These are phyloP conservation scores for Troglohyphantes excavatus DNA, from an alignment of 2,888 invertebrate species.

Conservation along the genomic window DNA sequence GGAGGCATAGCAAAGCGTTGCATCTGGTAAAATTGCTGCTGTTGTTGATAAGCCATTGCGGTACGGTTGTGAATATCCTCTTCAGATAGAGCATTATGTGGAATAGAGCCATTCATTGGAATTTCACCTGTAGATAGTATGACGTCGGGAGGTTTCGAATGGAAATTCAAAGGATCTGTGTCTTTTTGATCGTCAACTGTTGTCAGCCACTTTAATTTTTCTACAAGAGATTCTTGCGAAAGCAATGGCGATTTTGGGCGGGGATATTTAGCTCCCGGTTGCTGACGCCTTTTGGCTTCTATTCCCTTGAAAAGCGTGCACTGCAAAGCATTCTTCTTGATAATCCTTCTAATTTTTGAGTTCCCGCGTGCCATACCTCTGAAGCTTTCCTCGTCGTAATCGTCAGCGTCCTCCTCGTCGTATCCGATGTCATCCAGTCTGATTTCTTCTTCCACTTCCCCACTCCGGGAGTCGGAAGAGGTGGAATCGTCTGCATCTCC, in stretches of 20 bases:
- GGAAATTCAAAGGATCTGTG: constrained; percentile 37
- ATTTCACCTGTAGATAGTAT: constrained; percentile 72
- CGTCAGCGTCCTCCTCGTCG: constrained; percentile 75
- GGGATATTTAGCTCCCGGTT: constrained; percentile 62
- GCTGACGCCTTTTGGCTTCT: constrained; percentile 84
- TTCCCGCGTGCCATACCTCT: constrained; percentile 80
- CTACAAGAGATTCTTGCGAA: constrained; percentile 88
- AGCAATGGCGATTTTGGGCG: constrained; percentile 74
- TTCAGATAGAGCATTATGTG: constrained; percentile 61
- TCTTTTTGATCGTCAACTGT: constrained; percentile 74
- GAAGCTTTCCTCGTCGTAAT: constrained; percentile 73
- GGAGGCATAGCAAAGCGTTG: constrained; percentile 46
- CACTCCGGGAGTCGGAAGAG: constrained; percentile 71
- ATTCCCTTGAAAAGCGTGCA: constrained; percentile 88
- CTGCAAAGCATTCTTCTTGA: constrained; percentile 91
- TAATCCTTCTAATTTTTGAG: constrained; percentile 87
- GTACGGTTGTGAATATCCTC: constrained; percentile 43
- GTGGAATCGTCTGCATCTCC: constrained; percentile 77
- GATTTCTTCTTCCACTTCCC: constrained; percentile 75
- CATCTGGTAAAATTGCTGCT: constrained; percentile 32
- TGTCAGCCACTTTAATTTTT: constrained; percentile 92
- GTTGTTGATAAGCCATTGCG: constrained; percentile 36
- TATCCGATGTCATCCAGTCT: constrained; percentile 73
- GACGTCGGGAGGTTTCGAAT: constrained; percentile 74
- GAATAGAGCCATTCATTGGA: constrained; percentile 64